phyloP scores from a whole-genome alignment of 1,140 invertebrate species.

The Lepidotrigona ventralis region DNA sequence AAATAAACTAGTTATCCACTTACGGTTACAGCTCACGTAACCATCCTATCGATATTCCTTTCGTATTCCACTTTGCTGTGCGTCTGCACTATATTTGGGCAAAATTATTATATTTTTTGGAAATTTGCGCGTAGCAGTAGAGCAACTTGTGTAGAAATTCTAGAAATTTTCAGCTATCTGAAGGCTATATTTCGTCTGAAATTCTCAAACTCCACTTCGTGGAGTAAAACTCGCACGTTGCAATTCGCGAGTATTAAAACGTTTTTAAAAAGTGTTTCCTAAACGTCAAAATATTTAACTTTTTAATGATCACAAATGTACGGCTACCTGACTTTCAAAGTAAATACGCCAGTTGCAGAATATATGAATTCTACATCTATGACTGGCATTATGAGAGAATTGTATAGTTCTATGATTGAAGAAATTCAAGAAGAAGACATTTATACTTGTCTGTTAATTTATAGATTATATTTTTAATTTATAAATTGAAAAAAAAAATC shows the following conservation, averaged over 20 bases:
- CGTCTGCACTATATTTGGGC: accelerated
- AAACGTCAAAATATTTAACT: background rate
- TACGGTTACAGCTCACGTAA: conserved; percentile 15
- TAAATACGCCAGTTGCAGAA: too few relatives aligned
- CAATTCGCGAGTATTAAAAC: background rate
- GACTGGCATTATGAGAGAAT: too few relatives aligned
- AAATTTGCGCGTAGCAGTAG: background rate
- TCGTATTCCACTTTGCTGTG: background rate
- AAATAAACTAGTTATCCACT: conserved; percentile 20
- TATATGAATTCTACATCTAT: too few relatives aligned
- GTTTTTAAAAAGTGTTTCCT: too few relatives aligned
- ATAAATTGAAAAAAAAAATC: background rate
- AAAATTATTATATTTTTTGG: background rate
- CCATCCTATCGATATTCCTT: conserved; percentile 1
- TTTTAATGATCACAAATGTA: too few relatives aligned
- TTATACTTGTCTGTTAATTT: too few relatives aligned
- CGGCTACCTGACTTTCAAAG: background rate
- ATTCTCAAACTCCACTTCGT: background rate
- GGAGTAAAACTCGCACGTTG: background rate
- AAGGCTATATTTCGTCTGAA: background rate
- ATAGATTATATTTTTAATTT: background rate
- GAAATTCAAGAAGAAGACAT: background rate
- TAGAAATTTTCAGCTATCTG: background rate
- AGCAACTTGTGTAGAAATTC: background rate
- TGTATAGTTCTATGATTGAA: background rate